phyloP scores from a whole-genome alignment of 2,113 vertebrate genomes.

The Promerops cafer region DNA sequence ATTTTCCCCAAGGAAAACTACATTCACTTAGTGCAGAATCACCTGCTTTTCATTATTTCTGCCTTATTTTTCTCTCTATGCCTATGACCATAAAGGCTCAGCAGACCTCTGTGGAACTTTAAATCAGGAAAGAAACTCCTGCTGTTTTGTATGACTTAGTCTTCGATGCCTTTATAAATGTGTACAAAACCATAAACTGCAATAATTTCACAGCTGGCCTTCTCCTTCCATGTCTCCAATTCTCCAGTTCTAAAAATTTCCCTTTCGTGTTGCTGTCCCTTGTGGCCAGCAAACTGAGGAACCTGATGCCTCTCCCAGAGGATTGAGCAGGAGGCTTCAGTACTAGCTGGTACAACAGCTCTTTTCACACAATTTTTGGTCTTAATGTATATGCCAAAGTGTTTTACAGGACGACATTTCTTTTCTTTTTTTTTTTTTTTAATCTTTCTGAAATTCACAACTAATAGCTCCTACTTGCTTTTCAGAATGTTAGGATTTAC shows the following conservation, averaged over 20 bases:
- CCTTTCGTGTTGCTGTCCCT: background rate
- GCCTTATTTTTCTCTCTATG: background rate
- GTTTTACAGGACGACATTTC: background rate
- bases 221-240: background rate
- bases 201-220: background rate
- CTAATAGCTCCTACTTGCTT: background rate
- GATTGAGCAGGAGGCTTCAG: background rate
- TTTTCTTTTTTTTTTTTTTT: background rate
- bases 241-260: background rate
- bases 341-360: background rate
- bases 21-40: background rate
- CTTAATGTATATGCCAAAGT: background rate
- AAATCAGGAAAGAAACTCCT: slow-evolving; percentile 1
- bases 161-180: background rate
- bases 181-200: background rate
- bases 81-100: background rate
- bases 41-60: slow-evolving; percentile 23
- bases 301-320: background rate
- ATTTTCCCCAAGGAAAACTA: background rate
- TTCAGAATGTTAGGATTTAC: background rate
- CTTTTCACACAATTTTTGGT: background rate
- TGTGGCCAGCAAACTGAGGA: background rate
- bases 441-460: background rate
- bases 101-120: slow-evolving; percentile 15
- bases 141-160: background rate